A percentile compares a stretch with the other conserved stretches of the same genome.
phyloP scores from a whole-genome alignment of 2,113 vertebrate genomes.

The Actinemys pallida region DNA sequence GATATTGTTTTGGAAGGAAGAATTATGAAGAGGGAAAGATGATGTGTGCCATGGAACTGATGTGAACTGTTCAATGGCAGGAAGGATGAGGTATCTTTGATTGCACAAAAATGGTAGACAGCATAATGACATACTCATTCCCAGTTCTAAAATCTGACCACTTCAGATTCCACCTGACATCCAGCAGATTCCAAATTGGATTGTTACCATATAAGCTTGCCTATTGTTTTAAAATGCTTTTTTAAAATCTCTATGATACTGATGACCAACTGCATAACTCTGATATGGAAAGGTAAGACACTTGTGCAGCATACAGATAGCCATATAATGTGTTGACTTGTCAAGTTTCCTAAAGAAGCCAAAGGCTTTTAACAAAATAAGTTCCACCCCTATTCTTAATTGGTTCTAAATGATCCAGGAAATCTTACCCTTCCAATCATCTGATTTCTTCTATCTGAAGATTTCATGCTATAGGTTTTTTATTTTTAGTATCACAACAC shows the following conservation, averaged over 20 bases:
- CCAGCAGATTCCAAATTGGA: background rate
- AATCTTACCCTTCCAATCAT: accelerated
- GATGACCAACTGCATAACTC: background rate
- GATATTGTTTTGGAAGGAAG: background rate
- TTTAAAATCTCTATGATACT: background rate
- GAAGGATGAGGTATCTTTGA: background rate
- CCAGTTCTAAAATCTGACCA: background rate
- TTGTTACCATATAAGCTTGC: background rate
- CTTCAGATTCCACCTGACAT: background rate
- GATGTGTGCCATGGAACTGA: background rate
- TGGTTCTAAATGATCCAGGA: background rate
- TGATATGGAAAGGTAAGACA: background rate
- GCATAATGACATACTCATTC: background rate
- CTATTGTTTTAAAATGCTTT: background rate
- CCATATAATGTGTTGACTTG: background rate
- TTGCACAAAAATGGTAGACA: background rate
- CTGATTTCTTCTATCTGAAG: background rate
- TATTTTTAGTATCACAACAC: background rate
- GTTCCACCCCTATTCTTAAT: background rate
- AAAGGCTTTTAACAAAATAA: background rate
- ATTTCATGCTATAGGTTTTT: background rate
- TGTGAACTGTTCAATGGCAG: background rate
- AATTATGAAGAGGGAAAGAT: background rate
- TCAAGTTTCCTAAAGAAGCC: background rate
- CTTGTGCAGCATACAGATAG: background rate